Percentiles rank a stretch among this genome's conserved stretches.
phyloP scores from a whole-genome alignment of 2,888 invertebrate genomes.

The Lycocerus yunnanus region DNA sequence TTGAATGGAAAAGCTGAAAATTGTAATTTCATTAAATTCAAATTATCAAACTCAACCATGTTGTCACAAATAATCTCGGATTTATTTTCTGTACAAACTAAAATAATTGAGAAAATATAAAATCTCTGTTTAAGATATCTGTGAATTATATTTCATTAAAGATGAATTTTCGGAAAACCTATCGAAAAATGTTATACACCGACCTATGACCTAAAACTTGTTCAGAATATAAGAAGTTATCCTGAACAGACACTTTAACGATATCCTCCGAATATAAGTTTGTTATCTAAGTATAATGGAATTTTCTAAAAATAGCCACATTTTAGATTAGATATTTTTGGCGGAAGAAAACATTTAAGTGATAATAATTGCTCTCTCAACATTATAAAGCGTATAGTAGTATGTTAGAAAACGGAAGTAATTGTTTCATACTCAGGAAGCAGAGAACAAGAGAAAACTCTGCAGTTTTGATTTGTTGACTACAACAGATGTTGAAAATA shows the following conservation, averaged over 20 bases:
- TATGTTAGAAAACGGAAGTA: not conserved
- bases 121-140: no score
- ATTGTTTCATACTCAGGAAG: not conserved
- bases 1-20: no score
- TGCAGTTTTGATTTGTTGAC: not conserved
- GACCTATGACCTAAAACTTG: not conserved
- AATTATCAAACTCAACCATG: no score
- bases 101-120: no score
- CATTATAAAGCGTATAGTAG: not conserved
- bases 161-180: not conserved
- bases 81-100: no score
- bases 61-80: no score
- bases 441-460: not conserved
- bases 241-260: not conserved
- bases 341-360: not conserved
- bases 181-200: not conserved
- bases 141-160: no score
- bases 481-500: not conserved
- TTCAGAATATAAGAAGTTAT: not conserved
- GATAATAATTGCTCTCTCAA: not conserved
- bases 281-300: not conserved
- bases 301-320: not conserved
- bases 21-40: no score
- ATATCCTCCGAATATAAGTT: not conserved
- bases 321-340: not conserved